Evolutionary conservation across 2,797 vertebrate genomes (phyloP).

Genomic region (Tolypeutes matacus): DNA sequence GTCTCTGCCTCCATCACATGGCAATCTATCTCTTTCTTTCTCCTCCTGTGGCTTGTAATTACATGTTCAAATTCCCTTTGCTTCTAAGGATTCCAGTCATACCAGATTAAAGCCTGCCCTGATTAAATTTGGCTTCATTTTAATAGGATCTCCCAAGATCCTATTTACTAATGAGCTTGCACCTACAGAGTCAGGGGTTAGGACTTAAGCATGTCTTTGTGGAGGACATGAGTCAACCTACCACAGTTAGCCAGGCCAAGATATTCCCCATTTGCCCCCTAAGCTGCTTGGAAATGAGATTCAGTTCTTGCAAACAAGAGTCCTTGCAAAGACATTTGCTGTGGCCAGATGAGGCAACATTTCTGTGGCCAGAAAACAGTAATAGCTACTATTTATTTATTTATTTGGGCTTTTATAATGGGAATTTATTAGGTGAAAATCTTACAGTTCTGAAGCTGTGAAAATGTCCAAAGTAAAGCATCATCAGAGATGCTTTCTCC

Average conservation of each 20-base stretch:
- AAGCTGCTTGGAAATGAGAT: constrained; percentile 27
- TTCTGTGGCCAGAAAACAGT: neutral
- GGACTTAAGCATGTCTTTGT: too few relatives aligned
- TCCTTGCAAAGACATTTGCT: neutral
- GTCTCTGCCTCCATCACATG: neutral
- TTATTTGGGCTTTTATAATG: neutral
- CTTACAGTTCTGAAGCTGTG: too few relatives aligned
- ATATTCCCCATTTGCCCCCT: neutral
- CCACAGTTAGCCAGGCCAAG: neutral
- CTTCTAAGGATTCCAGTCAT: too few relatives aligned
- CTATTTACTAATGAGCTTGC: too few relatives aligned
- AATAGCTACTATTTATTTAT: neutral
- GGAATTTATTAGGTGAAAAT: too few relatives aligned
- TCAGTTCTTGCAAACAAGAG: constrained; percentile 45
- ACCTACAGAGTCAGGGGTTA: too few relatives aligned
- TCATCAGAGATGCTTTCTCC: too few relatives aligned
- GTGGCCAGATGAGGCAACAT: neutral
- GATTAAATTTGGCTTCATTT: too few relatives aligned
- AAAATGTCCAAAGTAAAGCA: too few relatives aligned
- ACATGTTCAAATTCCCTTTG: neutral
- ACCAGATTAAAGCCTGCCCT: too few relatives aligned
- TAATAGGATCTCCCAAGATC: too few relatives aligned
- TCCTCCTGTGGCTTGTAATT: neutral
- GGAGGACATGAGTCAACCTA: too few relatives aligned
- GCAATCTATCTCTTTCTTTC: neutral